Evolutionary conservation across 53 echinoderm and acorn worm species (phyloP), one percentile per base, ranked within the genome.

Genomic region (Echinometra lucunter): DNA sequence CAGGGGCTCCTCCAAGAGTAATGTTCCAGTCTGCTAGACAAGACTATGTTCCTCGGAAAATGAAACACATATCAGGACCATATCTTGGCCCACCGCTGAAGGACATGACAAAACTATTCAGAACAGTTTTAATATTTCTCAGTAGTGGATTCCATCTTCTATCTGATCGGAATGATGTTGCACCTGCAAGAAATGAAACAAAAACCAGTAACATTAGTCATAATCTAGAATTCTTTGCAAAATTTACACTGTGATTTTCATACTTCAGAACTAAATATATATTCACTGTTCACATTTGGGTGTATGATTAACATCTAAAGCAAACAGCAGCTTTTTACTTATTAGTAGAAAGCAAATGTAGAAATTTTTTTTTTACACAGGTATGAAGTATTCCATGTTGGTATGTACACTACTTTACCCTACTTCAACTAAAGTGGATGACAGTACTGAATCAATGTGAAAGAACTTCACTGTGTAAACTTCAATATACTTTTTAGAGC

Each of bases 161-260:
- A 91, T 66, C 66, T 66, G 37, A 91, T 92, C 4, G 92, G 92
- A 74, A 92, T 74, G n/a, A 72, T 74, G 30, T 92, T 92, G 75
- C 92, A 92, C 30, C 74, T 92, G 75, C 55, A 92, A 83, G 27
- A 10, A 27, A 83, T 27, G 34, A 32, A 35, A 72, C 10, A 72
- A 35, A 72, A 72, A 32, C 35, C 13, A 72, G 0, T 53, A 25
- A 63, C 7, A 25, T 63, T 16, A 57, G 57, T 11, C 57, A 63
- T 63, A 1, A 63, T 63, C 57, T 57, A 57, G 27, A 63, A 63
- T 3, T 6, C 25, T 1, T 25, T 63, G 25, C 23, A 63, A 25
- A 63, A 63, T 25, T 63, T 53, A 53, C 4, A 53, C 53, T 2
- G 4, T 0, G 53, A 49, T 49, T 49, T 49, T 6, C 4, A 49